Base-by-base conservation (phyloP, 2,888 invertebrate genomes). In the Drosophila ochracea region DNA sequence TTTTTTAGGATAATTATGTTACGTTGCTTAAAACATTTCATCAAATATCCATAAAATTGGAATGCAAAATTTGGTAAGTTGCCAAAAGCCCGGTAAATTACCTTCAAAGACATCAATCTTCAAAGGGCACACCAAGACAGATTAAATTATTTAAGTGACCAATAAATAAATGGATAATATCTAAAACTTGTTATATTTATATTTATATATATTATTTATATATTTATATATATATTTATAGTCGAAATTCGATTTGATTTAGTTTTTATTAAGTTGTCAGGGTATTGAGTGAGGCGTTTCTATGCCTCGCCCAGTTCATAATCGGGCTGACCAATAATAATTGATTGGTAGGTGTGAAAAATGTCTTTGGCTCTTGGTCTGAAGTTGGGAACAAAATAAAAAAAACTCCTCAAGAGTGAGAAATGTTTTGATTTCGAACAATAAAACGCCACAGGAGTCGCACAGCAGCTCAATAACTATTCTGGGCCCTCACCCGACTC, bases 391-490 rank as follows among this genome's bases (percentile, higher is more conserved):
- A 21, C 21, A 47, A 30, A 31, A 30, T 1, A 9, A 28, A n/a
- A 28, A n/a, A 0, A 28, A 25, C 66, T 61, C 37, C n/a, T 19
- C 39, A 41, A 61, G 47, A 77, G 50, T 68, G 67, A 70, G 81
- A 88, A 83, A 78, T 86, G 88, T 90, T 87, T 87, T 87, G 87
- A 85, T 90, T 90, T 88, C 53, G 59, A 85, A 87, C 86, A 87
- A 87, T 83, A 76, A 88, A 82, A 83, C 83, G 82, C 87, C 83
- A 71, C 90, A 80, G 87, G 87, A 86, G 85, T 74, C 76, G 66
- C 74, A 66, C 79, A 80, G 79, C 76, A 82, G 80, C 79, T 61
- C 58, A 65, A 67, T 59, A 65, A 53, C 61, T 68, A 31, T 58
- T 47, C 11, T 43, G 35, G 21, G 55, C 30, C 49, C 49, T 30